These are phyloP conservation scores for Hylomyscus alleni DNA, from an alignment of 2,797 vertebrate species.

Conservation along the genomic window DNA sequence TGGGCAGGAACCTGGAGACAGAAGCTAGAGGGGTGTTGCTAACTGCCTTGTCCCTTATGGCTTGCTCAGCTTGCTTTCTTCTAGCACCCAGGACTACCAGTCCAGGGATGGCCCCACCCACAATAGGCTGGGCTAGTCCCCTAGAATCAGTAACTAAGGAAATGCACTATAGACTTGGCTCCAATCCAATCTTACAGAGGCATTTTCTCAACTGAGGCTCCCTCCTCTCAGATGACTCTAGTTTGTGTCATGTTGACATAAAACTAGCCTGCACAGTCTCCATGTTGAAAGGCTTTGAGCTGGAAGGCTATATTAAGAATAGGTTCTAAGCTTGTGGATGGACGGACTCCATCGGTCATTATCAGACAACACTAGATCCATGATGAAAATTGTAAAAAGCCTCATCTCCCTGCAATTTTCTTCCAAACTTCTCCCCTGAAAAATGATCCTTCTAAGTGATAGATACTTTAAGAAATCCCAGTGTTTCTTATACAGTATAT, in stretches of 20 bases:
- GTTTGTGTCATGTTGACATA: not conserved
- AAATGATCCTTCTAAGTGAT: conserved; percentile 4
- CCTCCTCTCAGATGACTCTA: not conserved
- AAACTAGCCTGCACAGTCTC: not conserved
- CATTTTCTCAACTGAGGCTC: not conserved
- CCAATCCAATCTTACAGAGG: not conserved
- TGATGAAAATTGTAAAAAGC: not conserved
- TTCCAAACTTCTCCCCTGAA: not conserved
- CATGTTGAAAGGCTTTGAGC: not conserved
- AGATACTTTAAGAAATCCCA: conserved; percentile 32
- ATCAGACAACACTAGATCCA: not conserved
- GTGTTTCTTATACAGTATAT: not conserved
- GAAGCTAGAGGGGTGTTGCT: not conserved
- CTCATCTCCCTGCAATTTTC: not conserved
- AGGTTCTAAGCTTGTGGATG: not conserved
- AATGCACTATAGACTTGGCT: not conserved
- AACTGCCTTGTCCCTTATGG: not conserved
- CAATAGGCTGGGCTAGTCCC: not conserved
- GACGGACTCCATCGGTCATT: not conserved
- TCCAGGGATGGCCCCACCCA: not conserved
- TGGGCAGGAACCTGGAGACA: not conserved
- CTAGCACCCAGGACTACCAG: not conserved
- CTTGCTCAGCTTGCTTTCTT: not conserved
- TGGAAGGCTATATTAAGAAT: not conserved
- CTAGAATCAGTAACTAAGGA: not conserved